Conservation (phyloP, 1,140 invertebrate genomes). For the Chrysomallon squamiferum region DNA sequence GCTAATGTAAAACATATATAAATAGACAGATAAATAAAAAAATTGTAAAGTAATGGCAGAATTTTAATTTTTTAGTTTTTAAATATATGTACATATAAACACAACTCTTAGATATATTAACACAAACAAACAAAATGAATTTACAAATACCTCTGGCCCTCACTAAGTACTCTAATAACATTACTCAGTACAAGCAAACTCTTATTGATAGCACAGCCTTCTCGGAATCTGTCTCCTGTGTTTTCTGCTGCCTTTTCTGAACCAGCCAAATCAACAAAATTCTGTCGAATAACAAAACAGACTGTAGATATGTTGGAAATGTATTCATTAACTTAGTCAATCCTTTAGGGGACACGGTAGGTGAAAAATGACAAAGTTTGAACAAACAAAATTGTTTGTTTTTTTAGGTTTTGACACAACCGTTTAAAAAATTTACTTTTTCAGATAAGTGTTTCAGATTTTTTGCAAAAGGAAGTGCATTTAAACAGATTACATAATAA, state of each 20-base stretch:
- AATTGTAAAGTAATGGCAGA: too few relatives aligned
- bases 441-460: too few relatives aligned
- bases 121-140: background rate
- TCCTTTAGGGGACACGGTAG: background rate
- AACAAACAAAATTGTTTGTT: too few relatives aligned
- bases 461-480: too few relatives aligned
- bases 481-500: too few relatives aligned
- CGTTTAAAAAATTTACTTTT: too few relatives aligned
- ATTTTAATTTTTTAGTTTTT: too few relatives aligned
- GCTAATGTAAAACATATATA: too few relatives aligned
- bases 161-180: constrained; percentile 69
- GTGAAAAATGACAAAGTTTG: background rate
- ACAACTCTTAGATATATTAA: too few relatives aligned
- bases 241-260: constrained; percentile 69
- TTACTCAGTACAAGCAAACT: constrained; percentile 68
- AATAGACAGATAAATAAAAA: too few relatives aligned
- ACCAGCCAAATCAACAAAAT: constrained; percentile 72
- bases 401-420: too few relatives aligned
- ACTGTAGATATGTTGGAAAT: background rate
- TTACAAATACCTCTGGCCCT: constrained; percentile 42
- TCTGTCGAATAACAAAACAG: constrained; percentile 56
- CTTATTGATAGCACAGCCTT: constrained; percentile 72
- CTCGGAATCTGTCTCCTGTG: constrained; percentile 69
- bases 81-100: too few relatives aligned
- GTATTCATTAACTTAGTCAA: background rate